phyloP scores from a whole-genome alignment of 1,140 invertebrate species.

The Pogonognathellus flavescens region DNA sequence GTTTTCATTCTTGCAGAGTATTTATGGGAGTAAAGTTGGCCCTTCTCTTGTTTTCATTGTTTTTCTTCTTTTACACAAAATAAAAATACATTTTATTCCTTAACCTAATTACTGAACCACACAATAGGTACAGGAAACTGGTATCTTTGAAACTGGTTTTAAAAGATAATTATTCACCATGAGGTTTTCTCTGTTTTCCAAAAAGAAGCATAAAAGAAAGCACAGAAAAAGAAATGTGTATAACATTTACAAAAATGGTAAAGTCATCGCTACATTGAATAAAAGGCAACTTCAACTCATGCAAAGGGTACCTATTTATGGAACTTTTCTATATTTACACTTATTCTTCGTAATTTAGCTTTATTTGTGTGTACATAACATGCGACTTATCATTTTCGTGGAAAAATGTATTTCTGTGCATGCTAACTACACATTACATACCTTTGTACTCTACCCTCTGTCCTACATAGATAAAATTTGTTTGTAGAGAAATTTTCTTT shows the following conservation, averaged over 20 bases:
- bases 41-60: too few species aligned
- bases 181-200: neutral
- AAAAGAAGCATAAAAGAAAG: neutral
- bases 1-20: too few species aligned
- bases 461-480: neutral
- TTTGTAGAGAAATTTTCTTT: too few species aligned
- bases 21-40: too few species aligned
- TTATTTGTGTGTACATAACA: neutral
- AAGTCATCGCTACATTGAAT: neutral
- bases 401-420: neutral
- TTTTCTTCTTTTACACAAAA: too few species aligned
- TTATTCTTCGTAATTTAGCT: neutral
- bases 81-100: too few species aligned
- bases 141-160: too few species aligned
- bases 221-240: neutral
- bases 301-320: constrained; percentile 4
- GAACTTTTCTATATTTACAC: neutral
- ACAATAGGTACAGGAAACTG: too few species aligned
- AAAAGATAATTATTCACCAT: neutral
- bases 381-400: neutral
- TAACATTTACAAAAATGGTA: constrained; percentile 12
- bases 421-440: neutral
- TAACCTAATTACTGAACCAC: too few species aligned
- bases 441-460: neutral
- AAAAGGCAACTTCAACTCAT: constrained; percentile 13